Base-by-base conservation (phyloP, 1,140 invertebrate genomes). In the Metopolophium dirhodum region DNA sequence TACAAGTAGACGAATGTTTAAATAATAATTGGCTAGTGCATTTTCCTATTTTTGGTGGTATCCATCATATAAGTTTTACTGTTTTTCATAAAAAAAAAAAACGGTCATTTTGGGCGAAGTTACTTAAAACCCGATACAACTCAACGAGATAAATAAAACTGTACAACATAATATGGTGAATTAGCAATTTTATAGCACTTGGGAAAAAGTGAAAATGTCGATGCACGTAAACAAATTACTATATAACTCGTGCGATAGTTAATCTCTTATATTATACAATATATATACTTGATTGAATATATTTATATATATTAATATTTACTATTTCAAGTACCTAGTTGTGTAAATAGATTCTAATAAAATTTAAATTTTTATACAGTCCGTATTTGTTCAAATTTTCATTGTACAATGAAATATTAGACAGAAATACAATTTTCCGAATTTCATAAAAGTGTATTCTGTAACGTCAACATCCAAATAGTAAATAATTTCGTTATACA, bases 71-170 rank as follows among this genome's bases (percentile, higher is more conserved):
- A 37, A 54, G n/a, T 57, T 89, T 89, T 41, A 89, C 4, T 89
- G 51, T 57, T 89, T 89, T 89, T 89, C 35, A 77, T 82, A 91
- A 91, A 91, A 54, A 90, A 90, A 89, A 90, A 54, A 90, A 90
- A 37, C 37, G 41, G 61, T 91, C n/a, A 47, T 77, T 45, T 30
- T 47, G 41, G 41, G 37, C 20, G 47, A 47, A 68, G 26, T 91
- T 91, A 30, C n/a, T 77, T 9, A 22, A n/a, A 91, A 77, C 77
- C 8, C 41, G 2, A 37, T 77, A 47, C 45, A n/a, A 77, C 35
- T 77, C 77, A 77, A 91, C 90, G 9, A 77, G 30, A 77, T 91
- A 91, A 23, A 91, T 30, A 77, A 61, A 90, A 30, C 4, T 51
- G 7, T 77, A n/a, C 23, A 54, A 22, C 1, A 14, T 51, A 45